Conservation (phyloP, 2,888 invertebrate genomes). For the Chrysolina haemoptera region DNA sequence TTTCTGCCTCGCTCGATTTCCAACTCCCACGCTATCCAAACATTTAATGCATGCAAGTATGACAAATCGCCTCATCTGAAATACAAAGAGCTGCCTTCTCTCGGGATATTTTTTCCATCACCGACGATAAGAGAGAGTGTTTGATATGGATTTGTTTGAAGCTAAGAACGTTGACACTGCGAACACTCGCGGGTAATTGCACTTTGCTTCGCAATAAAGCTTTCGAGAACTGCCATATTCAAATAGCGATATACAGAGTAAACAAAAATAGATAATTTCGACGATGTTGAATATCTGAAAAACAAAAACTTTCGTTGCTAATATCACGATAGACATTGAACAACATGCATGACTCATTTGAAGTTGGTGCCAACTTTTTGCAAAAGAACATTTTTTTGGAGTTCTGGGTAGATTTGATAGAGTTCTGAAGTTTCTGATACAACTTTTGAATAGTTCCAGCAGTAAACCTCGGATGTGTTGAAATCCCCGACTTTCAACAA, state of each 20-base stretch:
- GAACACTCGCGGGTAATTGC: background rate
- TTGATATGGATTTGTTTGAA: background rate
- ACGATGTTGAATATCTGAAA: no score
- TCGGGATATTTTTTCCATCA: background rate
- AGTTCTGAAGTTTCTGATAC: no score
- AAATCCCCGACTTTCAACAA: no score
- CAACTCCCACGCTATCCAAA: background rate
- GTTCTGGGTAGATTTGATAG: no score
- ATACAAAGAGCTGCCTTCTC: background rate
- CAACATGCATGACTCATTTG: no score
- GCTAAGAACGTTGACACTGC: background rate
- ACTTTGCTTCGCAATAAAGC: background rate
- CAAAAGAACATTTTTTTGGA: no score
- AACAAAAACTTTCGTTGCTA: no score
- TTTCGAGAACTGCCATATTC: background rate
- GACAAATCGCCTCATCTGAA: background rate
- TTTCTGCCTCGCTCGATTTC: background rate
- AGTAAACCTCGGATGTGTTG: no score
- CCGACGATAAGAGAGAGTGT: slow-evolving; percentile 10
- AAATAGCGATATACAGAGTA: background rate
- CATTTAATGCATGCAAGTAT: background rate
- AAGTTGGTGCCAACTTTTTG: no score
- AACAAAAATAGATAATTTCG: no score
- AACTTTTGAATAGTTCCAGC: no score
- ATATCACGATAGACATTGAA: no score